Percentiles rank a stretch among this genome's conserved stretches.
phyloP scores from a whole-genome alignment of 2,797 vertebrate species.

The Morus bassanus region DNA sequence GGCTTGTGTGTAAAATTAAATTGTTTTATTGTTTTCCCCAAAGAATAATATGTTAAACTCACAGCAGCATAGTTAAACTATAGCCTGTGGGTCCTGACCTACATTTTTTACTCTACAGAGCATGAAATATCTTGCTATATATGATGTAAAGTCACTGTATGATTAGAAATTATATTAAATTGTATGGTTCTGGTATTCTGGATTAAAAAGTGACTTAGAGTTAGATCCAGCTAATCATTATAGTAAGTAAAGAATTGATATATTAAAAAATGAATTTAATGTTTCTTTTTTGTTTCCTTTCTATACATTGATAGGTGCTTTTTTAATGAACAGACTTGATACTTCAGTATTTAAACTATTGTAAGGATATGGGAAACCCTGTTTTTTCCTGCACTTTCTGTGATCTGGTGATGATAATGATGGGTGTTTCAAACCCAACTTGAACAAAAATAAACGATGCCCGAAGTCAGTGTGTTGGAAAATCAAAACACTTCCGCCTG shows the following conservation, averaged over 20 bases:
- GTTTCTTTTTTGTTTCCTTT: not conserved
- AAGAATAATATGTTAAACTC: constrained; percentile 15
- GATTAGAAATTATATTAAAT: constrained; percentile 7
- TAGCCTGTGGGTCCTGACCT: constrained; percentile 43
- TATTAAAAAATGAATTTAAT: not conserved
- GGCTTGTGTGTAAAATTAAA: constrained; percentile 36
- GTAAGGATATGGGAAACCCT: not conserved
- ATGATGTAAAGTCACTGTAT: not conserved
- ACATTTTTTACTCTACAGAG: constrained; percentile 33
- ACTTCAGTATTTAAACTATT: not conserved
- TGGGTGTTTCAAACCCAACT: not conserved
- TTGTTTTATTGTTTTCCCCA: constrained; percentile 31
- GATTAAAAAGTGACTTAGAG: not conserved
- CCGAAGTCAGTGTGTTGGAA: not conserved
- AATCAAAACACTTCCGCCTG: not conserved
- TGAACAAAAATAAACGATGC: not conserved
- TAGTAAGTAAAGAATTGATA: not conserved
- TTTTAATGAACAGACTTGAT: not conserved
- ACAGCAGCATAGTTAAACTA: not conserved
- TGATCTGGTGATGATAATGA: not conserved
- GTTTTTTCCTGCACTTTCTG: not conserved
- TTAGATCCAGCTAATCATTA: not conserved
- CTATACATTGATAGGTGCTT: not conserved
- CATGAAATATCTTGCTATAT: constrained; percentile 29
- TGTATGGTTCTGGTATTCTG: not conserved